Evolutionary conservation across 2,113 vertebrate species (phyloP), one percentile per base, ranked within the genome.

Genomic region (Origma solitaria): DNA sequence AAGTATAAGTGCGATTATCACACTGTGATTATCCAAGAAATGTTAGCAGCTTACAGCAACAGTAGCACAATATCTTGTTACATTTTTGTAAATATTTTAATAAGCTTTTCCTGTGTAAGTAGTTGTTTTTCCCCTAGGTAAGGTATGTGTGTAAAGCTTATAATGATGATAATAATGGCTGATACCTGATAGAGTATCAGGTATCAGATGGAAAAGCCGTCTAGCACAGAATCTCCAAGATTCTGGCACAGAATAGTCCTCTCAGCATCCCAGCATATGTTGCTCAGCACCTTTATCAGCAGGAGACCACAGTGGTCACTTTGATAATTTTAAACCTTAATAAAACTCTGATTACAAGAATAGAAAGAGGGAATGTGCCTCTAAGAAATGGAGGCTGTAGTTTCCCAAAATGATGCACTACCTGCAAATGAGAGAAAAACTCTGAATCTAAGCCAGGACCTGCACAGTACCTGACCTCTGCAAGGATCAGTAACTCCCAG

Each of bases 381-480:
- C 61, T 24, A 42, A 28, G 10, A 45, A 75, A 79, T 11, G 5
- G 22, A 16, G 11, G 57, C 50, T 72, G 22, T 9, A 5, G n/a
- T n/a, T 35, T 73, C 12, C 17, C 25, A 25, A 38, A 82, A 27
- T 8, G 8, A 62, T 0, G 2, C 15, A n/a, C n/a, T n/a, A n/a
- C 7, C 17, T 58, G 20, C 71, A 79, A 92, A 76, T 0, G 0
- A 33, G 38, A 76, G 4, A 33, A 70, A 61, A 86, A 28, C 20
- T 5, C 2, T 2, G 3, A 82, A 19, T 37, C 6, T 6, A 62
- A 70, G 25, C 16, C 61, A 88, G 64, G 17, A 75, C 25, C 70
- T 20, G 9, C 11, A 4, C 0, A 49, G 11, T 30, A 38, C 19
- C 24, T 16, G 30, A 8, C 10, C 14, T 38, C 38, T 24, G 25